These are phyloP conservation scores for Neoaliturus tenellus DNA, from an alignment of 2,888 invertebrate species.

Conservation along the genomic window DNA sequence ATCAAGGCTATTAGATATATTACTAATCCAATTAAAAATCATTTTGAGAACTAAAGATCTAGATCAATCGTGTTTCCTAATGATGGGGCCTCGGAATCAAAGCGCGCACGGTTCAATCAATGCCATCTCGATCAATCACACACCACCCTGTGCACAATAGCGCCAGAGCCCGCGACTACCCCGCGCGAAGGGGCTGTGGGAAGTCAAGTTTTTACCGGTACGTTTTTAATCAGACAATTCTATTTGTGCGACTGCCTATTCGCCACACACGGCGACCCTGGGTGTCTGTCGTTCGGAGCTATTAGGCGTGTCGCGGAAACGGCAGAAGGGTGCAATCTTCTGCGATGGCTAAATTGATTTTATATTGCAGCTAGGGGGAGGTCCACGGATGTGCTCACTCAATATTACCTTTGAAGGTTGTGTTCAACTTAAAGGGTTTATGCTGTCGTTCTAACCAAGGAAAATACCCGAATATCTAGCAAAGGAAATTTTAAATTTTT, in stretches of 20 bases:
- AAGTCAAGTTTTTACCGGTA: constrained; percentile 6
- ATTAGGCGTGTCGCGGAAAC: not conserved
- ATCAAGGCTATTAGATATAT: not conserved
- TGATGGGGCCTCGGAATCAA: not conserved
- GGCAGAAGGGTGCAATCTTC: constrained; percentile 8
- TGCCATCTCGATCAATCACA: constrained; percentile 5
- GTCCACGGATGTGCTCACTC: too few species aligned
- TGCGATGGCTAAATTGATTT: not conserved
- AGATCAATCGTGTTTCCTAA: not conserved
- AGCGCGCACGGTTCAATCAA: not conserved
- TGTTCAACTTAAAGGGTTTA: too few species aligned
- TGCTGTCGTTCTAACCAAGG: too few species aligned
- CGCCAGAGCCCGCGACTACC: not conserved
- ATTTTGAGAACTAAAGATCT: not conserved
- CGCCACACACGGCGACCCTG: constrained; percentile 33
- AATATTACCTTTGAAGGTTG: too few species aligned
- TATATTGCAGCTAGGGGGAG: too few species aligned
- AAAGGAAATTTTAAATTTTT: too few species aligned
- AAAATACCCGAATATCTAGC: too few species aligned
- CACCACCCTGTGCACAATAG: not conserved
- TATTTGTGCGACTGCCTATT: not conserved
- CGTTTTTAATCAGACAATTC: constrained; percentile 31
- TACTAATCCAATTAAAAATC: constrained; percentile 17
- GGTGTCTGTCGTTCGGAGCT: not conserved
- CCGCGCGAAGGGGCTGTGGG: not conserved